Percentiles rank a stretch among this genome's conserved stretches.
Conservation (phyloP, 2,797 vertebrate species). For the Gymnocypris eckloni region DNA sequence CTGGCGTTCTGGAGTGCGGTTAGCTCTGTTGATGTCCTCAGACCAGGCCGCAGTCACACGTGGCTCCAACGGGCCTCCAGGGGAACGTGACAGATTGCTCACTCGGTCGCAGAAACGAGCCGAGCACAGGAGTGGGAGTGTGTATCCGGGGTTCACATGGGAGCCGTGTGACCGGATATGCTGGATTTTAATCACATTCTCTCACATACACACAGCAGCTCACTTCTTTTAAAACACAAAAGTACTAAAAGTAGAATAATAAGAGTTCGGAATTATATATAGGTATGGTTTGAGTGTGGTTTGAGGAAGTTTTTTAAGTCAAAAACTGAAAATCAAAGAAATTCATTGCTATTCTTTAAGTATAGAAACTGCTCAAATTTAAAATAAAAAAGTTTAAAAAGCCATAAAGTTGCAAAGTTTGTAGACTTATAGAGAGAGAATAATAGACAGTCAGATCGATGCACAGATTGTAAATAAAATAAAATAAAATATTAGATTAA, state of each 20-base stretch:
- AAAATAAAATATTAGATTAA: background rate
- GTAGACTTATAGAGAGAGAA: background rate
- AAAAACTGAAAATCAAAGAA: background rate
- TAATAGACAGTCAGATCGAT: background rate
- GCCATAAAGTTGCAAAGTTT: background rate
- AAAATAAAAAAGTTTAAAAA: background rate
- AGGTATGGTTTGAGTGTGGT: background rate
- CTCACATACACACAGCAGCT: constrained; percentile 30
- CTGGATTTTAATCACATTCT: constrained; percentile 31
- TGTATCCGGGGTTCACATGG: constrained; percentile 17
- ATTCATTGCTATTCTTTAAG: too few species aligned
- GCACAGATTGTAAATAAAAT: background rate
- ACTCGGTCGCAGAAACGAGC: constrained; percentile 64
- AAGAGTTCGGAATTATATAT: background rate
- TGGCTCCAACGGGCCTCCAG: constrained; percentile 61
- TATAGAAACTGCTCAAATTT: background rate
- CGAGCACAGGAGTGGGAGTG: constrained; percentile 44
- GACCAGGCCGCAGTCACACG: constrained; percentile 71
- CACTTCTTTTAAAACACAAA: constrained; percentile 1
- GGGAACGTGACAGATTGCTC: constrained; percentile 73
- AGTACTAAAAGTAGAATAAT: background rate
- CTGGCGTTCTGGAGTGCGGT: constrained; percentile 68
- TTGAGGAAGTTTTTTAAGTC: background rate
- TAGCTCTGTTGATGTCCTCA: constrained; percentile 65
- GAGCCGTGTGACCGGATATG: constrained; percentile 19